A percentile compares a stretch with the other conserved stretches of the same genome.
These are phyloP conservation scores for Peromyscus nudipes DNA, from an alignment of 2,797 vertebrate species.

Conservation along the genomic window DNA sequence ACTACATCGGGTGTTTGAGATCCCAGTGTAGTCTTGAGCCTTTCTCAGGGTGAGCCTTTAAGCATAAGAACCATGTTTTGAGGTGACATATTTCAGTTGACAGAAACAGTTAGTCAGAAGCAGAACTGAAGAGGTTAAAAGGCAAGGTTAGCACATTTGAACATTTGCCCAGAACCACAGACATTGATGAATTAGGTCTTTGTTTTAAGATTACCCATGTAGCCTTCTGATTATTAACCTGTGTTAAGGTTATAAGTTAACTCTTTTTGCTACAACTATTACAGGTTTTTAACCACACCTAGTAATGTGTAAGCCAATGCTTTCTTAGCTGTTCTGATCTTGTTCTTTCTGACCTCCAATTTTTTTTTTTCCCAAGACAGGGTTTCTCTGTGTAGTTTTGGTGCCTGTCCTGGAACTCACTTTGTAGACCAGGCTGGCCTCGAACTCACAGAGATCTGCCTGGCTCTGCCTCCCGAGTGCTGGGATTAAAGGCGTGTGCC, in stretches of 20 bases:
- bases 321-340: background rate
- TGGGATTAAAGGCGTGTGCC: too few relatives aligned
- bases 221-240: background rate
- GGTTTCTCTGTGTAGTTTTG: too few relatives aligned
- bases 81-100: background rate
- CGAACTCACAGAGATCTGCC: too few relatives aligned
- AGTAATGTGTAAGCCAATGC: background rate
- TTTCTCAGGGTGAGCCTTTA: background rate
- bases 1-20: background rate
- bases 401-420: too few relatives aligned
- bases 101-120: background rate
- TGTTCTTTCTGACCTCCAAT: background rate
- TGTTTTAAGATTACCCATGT: background rate
- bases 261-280: background rate
- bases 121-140: background rate
- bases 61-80: background rate
- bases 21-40: background rate
- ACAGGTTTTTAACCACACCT: background rate
- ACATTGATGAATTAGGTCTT: background rate
- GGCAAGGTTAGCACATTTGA: background rate
- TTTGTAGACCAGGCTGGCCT: too few relatives aligned
- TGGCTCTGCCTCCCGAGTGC: too few relatives aligned
- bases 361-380: background rate
- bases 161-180: background rate
- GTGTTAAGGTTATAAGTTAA: background rate